Base-by-base conservation (phyloP, 2,797 vertebrate species). In the Euphonia xanthogaster region DNA sequence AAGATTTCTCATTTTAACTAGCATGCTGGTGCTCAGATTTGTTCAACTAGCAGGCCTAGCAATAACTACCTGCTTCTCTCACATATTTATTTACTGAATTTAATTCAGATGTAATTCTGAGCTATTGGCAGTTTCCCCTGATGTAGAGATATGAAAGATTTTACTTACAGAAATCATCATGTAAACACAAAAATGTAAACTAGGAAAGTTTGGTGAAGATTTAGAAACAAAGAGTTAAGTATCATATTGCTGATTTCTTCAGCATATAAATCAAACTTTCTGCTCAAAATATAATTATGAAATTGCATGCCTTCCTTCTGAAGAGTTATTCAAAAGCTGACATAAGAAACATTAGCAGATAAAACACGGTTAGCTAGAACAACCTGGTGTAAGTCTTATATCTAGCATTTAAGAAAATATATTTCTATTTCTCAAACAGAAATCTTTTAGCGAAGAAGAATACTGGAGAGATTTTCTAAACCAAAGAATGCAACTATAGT, bases 1-100 rank as follows among this genome's bases (percentile, higher is more conserved):
- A 90, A 83, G 70, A 82, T 63, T 92, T 88, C 76, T 67, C 45
- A 68, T 90, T 89, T 85, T 84, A 71, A 88, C 57, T 48, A 91
- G 39, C 67, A 37, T 1, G 7, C 33, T 23, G 11, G 9, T 53
- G 20, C 48, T 83, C 21, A 61, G 30, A 84, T 88, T 81, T 93
- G 58, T 80, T 83, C 53, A 78, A 19, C 23, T 55, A 83, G 40
- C 48, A 77, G 30, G 53, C 66, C 31, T 58, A 96, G 51, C 51
- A 58, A 20, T 71, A 68, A 68, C n/a, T 63, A 73, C 80, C 35
- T 61, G 74, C 28, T 93, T 93, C 37, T 73, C 78, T 71, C 83
- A 83, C 27, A 12, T 39, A 74, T 33, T 91, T 86, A 86, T 90
- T 93, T 75, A 67, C 9, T 63, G 30, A 72, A 80, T 72, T 66